Base-by-base conservation (phyloP, 1,140 invertebrate genomes). In the Macrobrachium rosenbergii region DNA sequence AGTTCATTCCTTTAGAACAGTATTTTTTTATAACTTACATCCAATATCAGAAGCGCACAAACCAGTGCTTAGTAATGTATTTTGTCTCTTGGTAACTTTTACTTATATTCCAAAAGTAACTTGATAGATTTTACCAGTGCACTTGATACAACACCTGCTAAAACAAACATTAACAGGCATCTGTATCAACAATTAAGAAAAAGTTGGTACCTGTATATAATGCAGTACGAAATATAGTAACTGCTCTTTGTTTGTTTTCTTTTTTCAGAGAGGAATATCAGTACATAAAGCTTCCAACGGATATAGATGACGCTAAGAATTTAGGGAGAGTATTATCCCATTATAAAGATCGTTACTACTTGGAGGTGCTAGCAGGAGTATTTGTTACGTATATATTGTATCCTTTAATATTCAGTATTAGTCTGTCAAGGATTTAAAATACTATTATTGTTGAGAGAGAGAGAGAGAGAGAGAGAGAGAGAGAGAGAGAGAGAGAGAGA, bases 341-440 rank as follows among this genome's bases (percentile, higher is more conserved):
- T 90, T 99, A 99, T 92, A 99, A 98, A 93, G 97, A 98, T 83
- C 95, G 96, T 91, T 98, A 99, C 93, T 99, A 96, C 92, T 95
- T 95, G 91, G 95, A 98, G 94, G 98, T 99, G 78, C 93, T 99
- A 90, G 93, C 94, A 76, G 97, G 96, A 90, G 95, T 99, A 87
- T 96, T 98, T 91, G 93, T 97, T 82, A 95, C 95, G n/a, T 99
- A 99, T 92, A 96, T 99, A 92, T 99, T 99, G 97, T 99, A 98
- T 98, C 96, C 96, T 98, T 97, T 96, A 63, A 73, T 87, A 19
- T 12, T n/a, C 19, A n/a, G 7, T 58, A 37, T 2, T 37, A 37
- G 3, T 37, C 28, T 37, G 28, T 3, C 28, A 1, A 37, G 3
- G 3, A 1, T 37, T 37, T 37, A 3, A 37, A 37, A 37, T 37